These are phyloP conservation scores for Bathybates hornii DNA, from an alignment of 2,113 vertebrate genomes.

Conservation along the genomic window DNA sequence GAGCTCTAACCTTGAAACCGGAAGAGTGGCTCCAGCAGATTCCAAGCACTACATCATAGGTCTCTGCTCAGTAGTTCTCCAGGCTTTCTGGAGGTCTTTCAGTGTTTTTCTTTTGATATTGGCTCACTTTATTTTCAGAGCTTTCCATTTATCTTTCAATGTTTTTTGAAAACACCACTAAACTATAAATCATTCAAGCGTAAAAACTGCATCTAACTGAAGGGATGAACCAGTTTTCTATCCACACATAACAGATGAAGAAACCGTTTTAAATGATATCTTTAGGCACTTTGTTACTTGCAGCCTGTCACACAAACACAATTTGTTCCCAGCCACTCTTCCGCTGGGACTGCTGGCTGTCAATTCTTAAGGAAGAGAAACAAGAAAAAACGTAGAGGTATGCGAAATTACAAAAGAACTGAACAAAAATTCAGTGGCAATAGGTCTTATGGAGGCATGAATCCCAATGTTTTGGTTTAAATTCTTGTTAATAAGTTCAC, in stretches of 20 bases:
- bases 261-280: background rate
- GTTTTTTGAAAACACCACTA: background rate
- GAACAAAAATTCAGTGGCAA: accelerated
- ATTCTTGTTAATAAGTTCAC: background rate
- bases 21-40: background rate
- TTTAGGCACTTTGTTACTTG: background rate
- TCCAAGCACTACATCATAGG: background rate
- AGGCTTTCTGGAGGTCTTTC: background rate
- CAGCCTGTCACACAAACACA: background rate
- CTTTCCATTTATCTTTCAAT: background rate
- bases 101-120: background rate
- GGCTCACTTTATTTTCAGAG: background rate
- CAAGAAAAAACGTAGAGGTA: background rate
- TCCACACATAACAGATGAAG: background rate
- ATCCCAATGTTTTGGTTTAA: background rate
- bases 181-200: background rate
- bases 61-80: background rate
- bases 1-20: background rate
- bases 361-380: background rate
- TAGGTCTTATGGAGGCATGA: background rate
- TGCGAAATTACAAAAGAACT: background rate
- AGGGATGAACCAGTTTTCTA: background rate
- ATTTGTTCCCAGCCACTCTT: background rate
- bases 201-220: background rate
- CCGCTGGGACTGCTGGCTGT: background rate